Conservation (phyloP, 2,113 vertebrate genomes). For the Pithys albifrons region DNA sequence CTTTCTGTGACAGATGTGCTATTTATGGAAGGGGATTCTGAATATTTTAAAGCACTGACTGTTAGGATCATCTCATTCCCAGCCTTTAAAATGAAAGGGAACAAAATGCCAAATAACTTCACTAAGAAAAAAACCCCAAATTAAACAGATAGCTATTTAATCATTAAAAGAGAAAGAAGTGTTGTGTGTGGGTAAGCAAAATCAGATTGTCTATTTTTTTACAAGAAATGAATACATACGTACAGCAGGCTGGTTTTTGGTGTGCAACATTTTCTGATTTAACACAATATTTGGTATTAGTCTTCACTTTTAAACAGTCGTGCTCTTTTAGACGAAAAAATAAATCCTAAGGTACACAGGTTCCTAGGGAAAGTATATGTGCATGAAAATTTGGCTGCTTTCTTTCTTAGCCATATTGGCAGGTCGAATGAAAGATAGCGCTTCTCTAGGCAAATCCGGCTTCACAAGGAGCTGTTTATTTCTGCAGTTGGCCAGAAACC, state of each 20-base stretch:
- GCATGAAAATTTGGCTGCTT: not conserved
- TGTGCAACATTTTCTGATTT: not conserved
- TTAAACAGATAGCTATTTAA: not conserved
- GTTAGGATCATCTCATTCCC: constrained; percentile 47
- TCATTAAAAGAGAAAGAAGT: not conserved
- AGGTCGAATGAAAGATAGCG: not conserved
- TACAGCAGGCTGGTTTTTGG: not conserved
- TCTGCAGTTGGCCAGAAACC: not conserved
- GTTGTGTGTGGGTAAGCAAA: not conserved
- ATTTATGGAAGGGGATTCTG: constrained; percentile 69
- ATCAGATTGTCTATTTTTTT: not conserved
- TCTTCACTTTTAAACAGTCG: not conserved
- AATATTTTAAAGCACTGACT: constrained; percentile 68
- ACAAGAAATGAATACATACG: not conserved
- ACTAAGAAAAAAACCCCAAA: not conserved
- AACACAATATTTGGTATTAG: not conserved
- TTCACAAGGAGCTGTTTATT: not conserved
- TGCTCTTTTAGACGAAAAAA: not conserved
- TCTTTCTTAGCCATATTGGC: not conserved
- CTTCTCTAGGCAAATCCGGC: not conserved
- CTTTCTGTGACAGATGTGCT: constrained; percentile 67
- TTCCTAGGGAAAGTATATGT: not conserved
- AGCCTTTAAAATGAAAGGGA: constrained; percentile 41
- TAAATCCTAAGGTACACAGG: not conserved
- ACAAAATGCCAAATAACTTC: constrained; percentile 24